A percentile compares a stretch with the other conserved stretches of the same genome.
phyloP scores from a whole-genome alignment of 1,140 invertebrate species.

The Drosophila tani region DNA sequence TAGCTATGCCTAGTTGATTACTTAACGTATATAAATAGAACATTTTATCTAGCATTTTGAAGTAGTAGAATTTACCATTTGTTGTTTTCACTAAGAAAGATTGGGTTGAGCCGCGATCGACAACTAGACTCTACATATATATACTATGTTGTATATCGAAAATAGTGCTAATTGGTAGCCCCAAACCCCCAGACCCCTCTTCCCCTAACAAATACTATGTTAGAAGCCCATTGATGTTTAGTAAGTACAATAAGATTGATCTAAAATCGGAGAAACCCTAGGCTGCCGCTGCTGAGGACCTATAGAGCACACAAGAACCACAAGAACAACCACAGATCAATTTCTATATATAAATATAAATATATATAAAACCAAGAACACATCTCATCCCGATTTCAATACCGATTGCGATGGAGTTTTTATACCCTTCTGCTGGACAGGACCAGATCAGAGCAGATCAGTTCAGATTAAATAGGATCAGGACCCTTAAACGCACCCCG shows the following conservation, averaged over 20 bases:
- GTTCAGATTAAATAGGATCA: constrained; percentile 30
- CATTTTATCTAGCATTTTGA: constrained; percentile 79
- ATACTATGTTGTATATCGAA: constrained; percentile 16
- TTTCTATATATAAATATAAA: constrained; percentile 41
- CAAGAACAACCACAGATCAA: constrained; percentile 45
- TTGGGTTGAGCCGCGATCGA: constrained; percentile 50
- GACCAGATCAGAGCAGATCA: neutral
- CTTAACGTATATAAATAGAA: constrained; percentile 71
- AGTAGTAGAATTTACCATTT: constrained; percentile 75
- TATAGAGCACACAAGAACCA: constrained; percentile 68
- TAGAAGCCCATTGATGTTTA: constrained; percentile 67
- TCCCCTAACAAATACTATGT: constrained; percentile 40
- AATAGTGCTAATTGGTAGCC: constrained; percentile 51
- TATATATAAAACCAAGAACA: constrained; percentile 22
- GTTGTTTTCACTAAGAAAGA: constrained; percentile 70
- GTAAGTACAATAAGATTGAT: constrained; percentile 60
- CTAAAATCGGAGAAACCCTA: constrained; percentile 43
- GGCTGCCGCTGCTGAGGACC: constrained; percentile 72
- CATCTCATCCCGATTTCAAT: constrained; percentile 10
- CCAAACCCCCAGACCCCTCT: constrained; percentile 2
- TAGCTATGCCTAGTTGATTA: constrained; percentile 78
- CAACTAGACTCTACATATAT: constrained; percentile 30
- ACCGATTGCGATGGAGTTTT: constrained; percentile 56
- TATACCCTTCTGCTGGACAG: constrained; percentile 64
- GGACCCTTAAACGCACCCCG: constrained; percentile 28